phyloP scores from a whole-genome alignment of 1,140 invertebrate species.

The Trachymyrmex cornetzi region DNA sequence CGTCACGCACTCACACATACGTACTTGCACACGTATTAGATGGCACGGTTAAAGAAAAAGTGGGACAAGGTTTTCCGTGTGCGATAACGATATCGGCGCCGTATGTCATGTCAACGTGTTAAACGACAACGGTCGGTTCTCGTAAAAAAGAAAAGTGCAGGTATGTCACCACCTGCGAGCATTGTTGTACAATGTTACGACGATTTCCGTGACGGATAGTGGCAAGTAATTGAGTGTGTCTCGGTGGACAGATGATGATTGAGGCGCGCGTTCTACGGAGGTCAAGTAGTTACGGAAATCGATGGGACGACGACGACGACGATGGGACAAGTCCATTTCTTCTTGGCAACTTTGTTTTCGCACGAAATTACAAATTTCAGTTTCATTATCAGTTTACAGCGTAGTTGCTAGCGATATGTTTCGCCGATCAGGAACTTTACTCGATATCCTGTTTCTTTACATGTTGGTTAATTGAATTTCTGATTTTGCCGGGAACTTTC shows the following conservation, averaged over 20 bases:
- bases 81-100: constrained; percentile 69
- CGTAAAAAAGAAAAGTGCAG: not conserved
- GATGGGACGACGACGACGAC: constrained; percentile 24
- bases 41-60: constrained; percentile 49
- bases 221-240: constrained; percentile 30
- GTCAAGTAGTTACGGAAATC: constrained; percentile 57
- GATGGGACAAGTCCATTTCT: constrained; percentile 59
- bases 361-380: not conserved
- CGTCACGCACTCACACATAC: constrained; percentile 38
- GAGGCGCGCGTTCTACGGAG: constrained; percentile 43
- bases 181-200: constrained; percentile 33
- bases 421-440: not conserved
- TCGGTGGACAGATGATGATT: constrained; percentile 41
- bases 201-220: constrained; percentile 15
- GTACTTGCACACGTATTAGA: not conserved
- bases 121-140: constrained; percentile 35
- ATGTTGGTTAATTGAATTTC: not conserved
- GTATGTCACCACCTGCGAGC: constrained; percentile 1
- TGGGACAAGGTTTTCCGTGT: constrained; percentile 71
- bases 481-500: not conserved
- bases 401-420: not conserved
- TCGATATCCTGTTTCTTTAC: not conserved
- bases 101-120: constrained; percentile 53
- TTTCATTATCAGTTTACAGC: not conserved
- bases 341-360: not conserved